These are phyloP conservation scores for Trachemys scripta DNA, from an alignment of 2,113 vertebrate species.

Conservation along the genomic window DNA sequence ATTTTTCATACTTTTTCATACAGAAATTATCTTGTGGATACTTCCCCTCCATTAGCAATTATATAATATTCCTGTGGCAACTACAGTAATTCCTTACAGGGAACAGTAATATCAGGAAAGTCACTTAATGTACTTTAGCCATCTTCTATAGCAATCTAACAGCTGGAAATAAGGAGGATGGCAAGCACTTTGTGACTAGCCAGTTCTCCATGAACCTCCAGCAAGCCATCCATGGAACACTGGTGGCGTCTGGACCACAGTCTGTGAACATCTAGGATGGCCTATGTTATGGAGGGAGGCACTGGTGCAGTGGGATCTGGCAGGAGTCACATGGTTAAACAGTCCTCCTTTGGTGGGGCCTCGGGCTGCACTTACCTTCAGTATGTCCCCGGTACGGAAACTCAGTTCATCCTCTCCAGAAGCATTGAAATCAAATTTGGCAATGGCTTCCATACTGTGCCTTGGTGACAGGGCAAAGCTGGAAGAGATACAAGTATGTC, in stretches of 20 bases:
- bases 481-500: constrained; percentile 55
- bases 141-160: background rate
- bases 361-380: constrained; percentile 86
- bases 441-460: constrained; percentile 89
- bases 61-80: background rate
- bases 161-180: background rate
- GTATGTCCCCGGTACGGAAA: constrained; percentile 90
- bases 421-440: constrained; percentile 90
- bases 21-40: background rate
- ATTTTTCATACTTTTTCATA: background rate
- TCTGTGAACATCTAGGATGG: background rate
- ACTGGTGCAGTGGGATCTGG: background rate
- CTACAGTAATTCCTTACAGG: constrained; percentile 2
- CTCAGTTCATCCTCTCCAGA: constrained; percentile 91
- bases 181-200: background rate
- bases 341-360: background rate
- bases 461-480: constrained; percentile 31
- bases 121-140: background rate
- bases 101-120: background rate
- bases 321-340: background rate
- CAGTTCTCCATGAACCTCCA: background rate
- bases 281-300: constrained; percentile 2
- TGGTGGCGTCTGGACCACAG: background rate
- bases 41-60: constrained; percentile 9
- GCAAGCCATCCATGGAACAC: background rate